These are phyloP conservation scores for Eucidaris tribuloides DNA, from an alignment of 35 echinoderm and acorn worm genomes.

Conservation along the genomic window DNA sequence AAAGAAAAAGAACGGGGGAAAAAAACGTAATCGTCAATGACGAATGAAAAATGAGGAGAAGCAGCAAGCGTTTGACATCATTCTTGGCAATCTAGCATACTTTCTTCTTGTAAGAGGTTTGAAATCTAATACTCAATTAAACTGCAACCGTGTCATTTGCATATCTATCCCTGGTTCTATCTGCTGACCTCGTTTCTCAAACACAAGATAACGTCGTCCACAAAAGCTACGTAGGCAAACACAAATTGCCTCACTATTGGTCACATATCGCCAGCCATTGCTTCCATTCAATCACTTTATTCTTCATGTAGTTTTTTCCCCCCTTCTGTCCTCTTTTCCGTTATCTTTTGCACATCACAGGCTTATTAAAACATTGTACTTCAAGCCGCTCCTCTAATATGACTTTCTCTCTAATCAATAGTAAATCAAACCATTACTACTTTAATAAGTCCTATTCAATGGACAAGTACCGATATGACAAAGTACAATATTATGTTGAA, in stretches of 20 bases:
- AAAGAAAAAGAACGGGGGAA: background rate
- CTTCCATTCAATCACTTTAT: slow-evolving; percentile 2
- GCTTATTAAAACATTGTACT: slow-evolving; percentile 7
- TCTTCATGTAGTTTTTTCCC: background rate
- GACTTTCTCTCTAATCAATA: too few relatives aligned
- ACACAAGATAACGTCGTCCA: background rate
- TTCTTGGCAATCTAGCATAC: background rate
- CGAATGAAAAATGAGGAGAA: slow-evolving; percentile 2
- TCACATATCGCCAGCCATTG: background rate
- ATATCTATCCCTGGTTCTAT: background rate
- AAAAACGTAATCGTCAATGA: background rate
- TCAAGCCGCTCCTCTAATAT: too few relatives aligned
- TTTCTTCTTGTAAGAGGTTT: background rate
- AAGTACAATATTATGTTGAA: too few relatives aligned
- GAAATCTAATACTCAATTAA: slow-evolving; percentile 32
- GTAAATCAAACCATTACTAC: too few relatives aligned
- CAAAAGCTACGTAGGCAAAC: slow-evolving; percentile 9
- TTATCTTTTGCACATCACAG: slow-evolving; percentile 3
- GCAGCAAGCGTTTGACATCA: background rate
- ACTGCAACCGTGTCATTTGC: slow-evolving; percentile 4
- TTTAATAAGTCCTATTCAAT: too few relatives aligned
- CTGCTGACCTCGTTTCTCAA: background rate
- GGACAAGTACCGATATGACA: too few relatives aligned
- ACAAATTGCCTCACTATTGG: background rate
- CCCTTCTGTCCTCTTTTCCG: background rate